phyloP scores from a whole-genome alignment of 2,888 invertebrate species.

The Drosophila kokeensis region DNA sequence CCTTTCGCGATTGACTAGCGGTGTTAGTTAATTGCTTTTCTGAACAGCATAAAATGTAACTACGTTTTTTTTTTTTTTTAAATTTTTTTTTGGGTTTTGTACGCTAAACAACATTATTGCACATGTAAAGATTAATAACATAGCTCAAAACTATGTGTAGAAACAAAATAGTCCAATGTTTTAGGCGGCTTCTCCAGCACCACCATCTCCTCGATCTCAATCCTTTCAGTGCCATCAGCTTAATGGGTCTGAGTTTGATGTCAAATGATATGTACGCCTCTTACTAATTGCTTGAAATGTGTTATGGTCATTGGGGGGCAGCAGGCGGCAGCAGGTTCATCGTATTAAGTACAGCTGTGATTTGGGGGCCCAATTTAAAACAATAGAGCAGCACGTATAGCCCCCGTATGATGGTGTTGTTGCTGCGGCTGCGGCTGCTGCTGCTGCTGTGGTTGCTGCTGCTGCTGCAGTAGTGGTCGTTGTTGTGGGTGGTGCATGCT shows the following conservation, averaged over 20 bases:
- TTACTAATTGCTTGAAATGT: conserved; percentile 43
- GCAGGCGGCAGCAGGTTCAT: conserved; percentile 11
- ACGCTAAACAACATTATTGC: conserved; percentile 69
- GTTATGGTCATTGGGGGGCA: conserved; percentile 25
- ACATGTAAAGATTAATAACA: conserved; percentile 70
- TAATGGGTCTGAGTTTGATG: conserved; percentile 21
- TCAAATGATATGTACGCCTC: conserved; percentile 58
- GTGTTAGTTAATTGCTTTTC: conserved; percentile 60
- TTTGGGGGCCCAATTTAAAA: conserved; percentile 47
- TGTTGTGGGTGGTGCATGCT: conserved; percentile 56
- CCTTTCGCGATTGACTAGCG: conserved; percentile 54
- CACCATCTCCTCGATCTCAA: background rate
- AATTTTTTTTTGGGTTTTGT: conserved; percentile 31
- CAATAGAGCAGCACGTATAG: conserved; percentile 57
- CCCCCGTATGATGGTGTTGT: conserved; percentile 55
- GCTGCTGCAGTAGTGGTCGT: conserved; percentile 38
- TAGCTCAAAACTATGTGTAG: conserved; percentile 44
- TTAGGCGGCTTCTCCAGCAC: conserved; percentile 9
- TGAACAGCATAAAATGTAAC: conserved; percentile 78
- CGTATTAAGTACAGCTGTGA: conserved; percentile 3
- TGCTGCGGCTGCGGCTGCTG: conserved; percentile 36
- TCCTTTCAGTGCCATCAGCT: conserved; percentile 14
- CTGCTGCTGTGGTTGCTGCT: conserved; percentile 18
- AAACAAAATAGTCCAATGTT: conserved; percentile 33
- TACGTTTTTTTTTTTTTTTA: conserved; percentile 25